These are phyloP conservation scores for Sebastes itinus DNA, from an alignment of 2,797 vertebrate species.

Conservation along the genomic window DNA sequence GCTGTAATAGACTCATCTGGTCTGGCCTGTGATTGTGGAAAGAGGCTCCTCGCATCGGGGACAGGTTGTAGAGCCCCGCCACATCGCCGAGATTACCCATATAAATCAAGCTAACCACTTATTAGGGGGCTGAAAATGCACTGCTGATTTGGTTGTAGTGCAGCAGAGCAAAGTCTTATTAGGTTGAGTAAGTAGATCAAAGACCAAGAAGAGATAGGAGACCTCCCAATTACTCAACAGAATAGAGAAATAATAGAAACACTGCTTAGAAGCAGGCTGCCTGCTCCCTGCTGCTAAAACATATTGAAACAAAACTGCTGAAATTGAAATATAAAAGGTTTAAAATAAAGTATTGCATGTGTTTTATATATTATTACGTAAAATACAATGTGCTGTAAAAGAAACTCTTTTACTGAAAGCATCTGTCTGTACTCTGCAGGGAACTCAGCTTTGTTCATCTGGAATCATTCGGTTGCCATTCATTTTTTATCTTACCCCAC, in stretches of 20 bases:
- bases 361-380: background rate
- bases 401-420: conserved; percentile 22
- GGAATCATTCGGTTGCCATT: conserved; percentile 79
- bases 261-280: conserved; percentile 53
- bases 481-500: conserved; percentile 81
- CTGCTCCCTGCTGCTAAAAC: conserved; percentile 47
- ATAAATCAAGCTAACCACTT: conserved; percentile 85
- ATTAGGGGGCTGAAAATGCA: conserved; percentile 82
- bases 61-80: conserved; percentile 67
- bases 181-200: conserved; percentile 85
- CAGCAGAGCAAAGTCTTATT: conserved; percentile 83
- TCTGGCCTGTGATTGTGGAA: conserved; percentile 65
- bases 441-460: conserved; percentile 76
- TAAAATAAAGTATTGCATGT: background rate
- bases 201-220: conserved; percentile 77
- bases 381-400: conserved; percentile 8
- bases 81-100: conserved; percentile 73
- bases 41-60: conserved; percentile 60
- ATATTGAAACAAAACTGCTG: conserved; percentile 38
- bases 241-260: conserved; percentile 80
- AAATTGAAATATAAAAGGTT: conserved; percentile 31
- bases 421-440: conserved; percentile 39
- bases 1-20: conserved; percentile 75
- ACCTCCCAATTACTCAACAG: conserved; percentile 80
- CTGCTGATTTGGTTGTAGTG: conserved; percentile 83